A percentile compares a stretch with the other conserved stretches of the same genome.
Evolutionary conservation across 2,797 vertebrate genomes (phyloP).

Genomic region (Poecilia wingei): DNA sequence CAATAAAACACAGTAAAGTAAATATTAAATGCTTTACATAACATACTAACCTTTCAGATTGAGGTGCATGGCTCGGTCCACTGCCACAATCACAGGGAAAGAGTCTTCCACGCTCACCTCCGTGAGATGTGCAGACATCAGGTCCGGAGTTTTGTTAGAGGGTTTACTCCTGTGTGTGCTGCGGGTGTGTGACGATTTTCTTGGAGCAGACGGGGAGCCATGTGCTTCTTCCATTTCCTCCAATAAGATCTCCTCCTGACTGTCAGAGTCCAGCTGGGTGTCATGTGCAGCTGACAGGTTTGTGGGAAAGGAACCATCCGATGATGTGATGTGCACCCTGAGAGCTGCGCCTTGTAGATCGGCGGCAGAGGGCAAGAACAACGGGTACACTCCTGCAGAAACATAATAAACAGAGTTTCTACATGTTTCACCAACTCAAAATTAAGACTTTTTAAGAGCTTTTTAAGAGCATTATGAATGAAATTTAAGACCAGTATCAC

Average conservation of each 20-base stretch:
- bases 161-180: slow-evolving; percentile 41
- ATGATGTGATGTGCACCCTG: slow-evolving; percentile 83
- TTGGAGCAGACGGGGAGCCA: slow-evolving; percentile 11
- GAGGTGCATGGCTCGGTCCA: slow-evolving; percentile 94
- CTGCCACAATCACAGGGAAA: slow-evolving; percentile 84
- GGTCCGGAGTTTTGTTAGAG: slow-evolving; percentile 38
- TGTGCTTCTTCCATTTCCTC: slow-evolving; percentile 54
- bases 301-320: slow-evolving; percentile 24
- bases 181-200: slow-evolving; percentile 15
- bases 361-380: slow-evolving; percentile 88
- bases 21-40: neutral
- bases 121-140: slow-evolving; percentile 16
- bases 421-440: too few species aligned
- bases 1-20: neutral
- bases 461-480: too few species aligned
- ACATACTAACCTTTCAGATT: slow-evolving; percentile 87
- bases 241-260: slow-evolving; percentile 59
- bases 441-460: too few species aligned
- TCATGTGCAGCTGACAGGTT: slow-evolving; percentile 22
- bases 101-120: slow-evolving; percentile 73
- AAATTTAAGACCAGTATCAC: too few species aligned
- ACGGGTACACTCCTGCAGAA: slow-evolving; percentile 88
- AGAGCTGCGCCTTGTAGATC: slow-evolving; percentile 90
- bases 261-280: slow-evolving; percentile 63
- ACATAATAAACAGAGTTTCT: neutral